Evolutionary conservation across 1,140 invertebrate genomes (phyloP).

Genomic region (Cydia fagiglandana): DNA sequence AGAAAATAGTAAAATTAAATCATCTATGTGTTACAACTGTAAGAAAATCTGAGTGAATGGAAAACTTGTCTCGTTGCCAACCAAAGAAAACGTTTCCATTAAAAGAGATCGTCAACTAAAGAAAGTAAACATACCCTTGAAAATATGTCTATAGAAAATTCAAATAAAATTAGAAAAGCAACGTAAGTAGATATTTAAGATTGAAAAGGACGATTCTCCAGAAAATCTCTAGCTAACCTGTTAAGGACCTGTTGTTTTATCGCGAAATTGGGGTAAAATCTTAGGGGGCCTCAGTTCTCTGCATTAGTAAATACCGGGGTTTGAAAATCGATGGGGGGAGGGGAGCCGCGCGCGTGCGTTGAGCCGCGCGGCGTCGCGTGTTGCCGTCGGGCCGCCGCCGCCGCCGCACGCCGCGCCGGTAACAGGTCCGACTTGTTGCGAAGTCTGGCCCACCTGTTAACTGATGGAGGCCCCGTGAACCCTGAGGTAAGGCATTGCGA

Average conservation of each 20-base stretch:
- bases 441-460: constrained; percentile 68
- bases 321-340: constrained; percentile 69
- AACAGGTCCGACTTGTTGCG: constrained; percentile 68
- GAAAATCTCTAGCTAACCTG: background rate
- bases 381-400: constrained; percentile 57
- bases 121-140: constrained; percentile 11
- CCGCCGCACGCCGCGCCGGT: constrained; percentile 66
- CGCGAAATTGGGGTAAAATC: constrained; percentile 55
- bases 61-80: background rate
- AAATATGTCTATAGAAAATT: background rate
- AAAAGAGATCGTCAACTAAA: background rate
- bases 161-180: background rate
- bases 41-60: background rate
- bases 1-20: no score
- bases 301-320: constrained; percentile 73
- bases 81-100: background rate
- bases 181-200: no score
- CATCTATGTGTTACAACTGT: no score
- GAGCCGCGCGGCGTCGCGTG: constrained; percentile 52
- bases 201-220: background rate
- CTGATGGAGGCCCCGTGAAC: constrained; percentile 67
- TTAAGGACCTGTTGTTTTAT: constrained; percentile 35
- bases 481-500: constrained; percentile 59
- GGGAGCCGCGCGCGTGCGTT: constrained; percentile 63
- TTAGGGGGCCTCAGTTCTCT: constrained; percentile 60